Base-by-base conservation (phyloP, 92 coral and sea anemone genomes). In the Parazoanthus atlanticus region DNA sequence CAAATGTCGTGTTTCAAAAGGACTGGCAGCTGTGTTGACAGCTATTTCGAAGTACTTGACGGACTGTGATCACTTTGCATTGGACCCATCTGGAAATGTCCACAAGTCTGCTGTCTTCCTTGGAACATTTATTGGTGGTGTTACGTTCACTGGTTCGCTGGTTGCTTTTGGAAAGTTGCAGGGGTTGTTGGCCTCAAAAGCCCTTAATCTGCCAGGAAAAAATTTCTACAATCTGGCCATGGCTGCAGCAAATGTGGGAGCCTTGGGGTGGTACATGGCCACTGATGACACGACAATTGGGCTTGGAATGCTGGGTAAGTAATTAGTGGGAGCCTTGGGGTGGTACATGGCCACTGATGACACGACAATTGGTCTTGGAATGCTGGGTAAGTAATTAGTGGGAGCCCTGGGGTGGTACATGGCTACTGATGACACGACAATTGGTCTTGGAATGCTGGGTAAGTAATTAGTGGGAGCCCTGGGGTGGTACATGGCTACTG, bases 81-180 rank as follows among this genome's bases (percentile, higher is more conserved):
- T 91, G 32, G 99, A 97, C 89, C 99, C 99, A 23, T 86, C 98
- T 40, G 99, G 99, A 21, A 93, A 94, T 56, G 99, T 97, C 80
- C 99, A 97, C 90, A 97, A 97, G 93, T 95, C 97, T 7, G 99
- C 99, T 1, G 91, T 97, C 88, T 97, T 97, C 90, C 94, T 96
- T 26, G 99, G 99, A 13, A 97, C 99, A n/a, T 94, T 82, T 66
- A 97, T 97, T 80, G 99, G 99, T 31, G 98, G 97, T 3, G 93
- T 97, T 79, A 97, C 99, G 64, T 97, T 97, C 88, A 97, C 99
- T 29, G 99, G 99, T 21, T 97, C 99, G 21, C 86, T 97, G 61
- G 95, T 96, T 64, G 99, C 99, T 30, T 97, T 97, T 90, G 99
- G 99, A 65, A 97, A 97, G 88, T 97, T 97, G 19, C 99, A 97